Evolutionary conservation across 2,113 vertebrate genomes (phyloP).

Genomic region (Centropristis striata): DNA sequence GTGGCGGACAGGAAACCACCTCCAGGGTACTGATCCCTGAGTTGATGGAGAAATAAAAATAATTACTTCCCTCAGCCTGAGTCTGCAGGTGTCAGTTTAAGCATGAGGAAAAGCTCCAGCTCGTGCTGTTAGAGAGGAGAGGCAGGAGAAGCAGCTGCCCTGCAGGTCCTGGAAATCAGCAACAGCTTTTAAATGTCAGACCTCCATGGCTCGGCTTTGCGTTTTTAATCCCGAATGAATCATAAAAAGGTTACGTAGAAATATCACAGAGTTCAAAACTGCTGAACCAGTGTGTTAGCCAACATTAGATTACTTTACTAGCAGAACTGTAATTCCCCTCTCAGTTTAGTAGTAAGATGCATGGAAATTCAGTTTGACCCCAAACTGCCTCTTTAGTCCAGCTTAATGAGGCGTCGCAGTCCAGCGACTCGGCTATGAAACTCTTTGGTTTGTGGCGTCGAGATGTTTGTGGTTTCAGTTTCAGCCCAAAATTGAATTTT

Average conservation of each 20-base stretch:
- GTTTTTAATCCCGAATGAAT: conserved; percentile 69
- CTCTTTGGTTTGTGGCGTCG: neutral
- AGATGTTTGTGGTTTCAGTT: conserved; percentile 36
- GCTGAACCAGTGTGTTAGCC: conserved; percentile 36
- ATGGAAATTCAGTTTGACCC: conserved; percentile 17
- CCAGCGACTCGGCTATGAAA: neutral
- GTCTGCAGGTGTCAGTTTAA: conserved; percentile 70
- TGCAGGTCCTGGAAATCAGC: conserved; percentile 39
- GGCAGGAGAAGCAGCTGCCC: conserved; percentile 35
- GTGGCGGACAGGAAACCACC: conserved; percentile 39
- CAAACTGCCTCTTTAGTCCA: conserved; percentile 7
- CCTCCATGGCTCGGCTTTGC: conserved; percentile 43
- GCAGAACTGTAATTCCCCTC: neutral
- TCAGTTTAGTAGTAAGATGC: neutral
- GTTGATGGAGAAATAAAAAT: neutral
- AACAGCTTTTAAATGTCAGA: conserved; percentile 76
- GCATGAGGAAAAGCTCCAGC: conserved; percentile 44
- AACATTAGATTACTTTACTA: conserved; percentile 19
- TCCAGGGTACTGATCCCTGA: conserved; percentile 57
- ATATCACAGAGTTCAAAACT: conserved; percentile 61
- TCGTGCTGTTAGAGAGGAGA: conserved; percentile 26
- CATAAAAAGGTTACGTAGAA: conserved; percentile 62
- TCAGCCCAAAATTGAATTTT: conserved; percentile 5
- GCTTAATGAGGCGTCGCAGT: conserved; percentile 16
- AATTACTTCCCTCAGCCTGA: conserved; percentile 31